Percentiles rank a stretch among this genome's conserved stretches.
phyloP scores from a whole-genome alignment of 2,797 vertebrate species.

The Pseudochirops cupreus region DNA sequence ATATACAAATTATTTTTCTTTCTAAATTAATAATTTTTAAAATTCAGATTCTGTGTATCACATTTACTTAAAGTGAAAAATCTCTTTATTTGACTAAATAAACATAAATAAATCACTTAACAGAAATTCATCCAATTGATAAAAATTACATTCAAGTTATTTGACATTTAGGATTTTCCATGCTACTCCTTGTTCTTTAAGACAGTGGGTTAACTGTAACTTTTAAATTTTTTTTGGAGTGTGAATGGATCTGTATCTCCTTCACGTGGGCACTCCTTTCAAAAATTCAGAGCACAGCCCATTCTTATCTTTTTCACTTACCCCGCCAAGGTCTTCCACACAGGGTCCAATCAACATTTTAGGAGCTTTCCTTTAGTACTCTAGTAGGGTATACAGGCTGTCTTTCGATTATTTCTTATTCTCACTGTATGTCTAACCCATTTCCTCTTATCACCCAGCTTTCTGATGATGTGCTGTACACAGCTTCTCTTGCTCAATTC shows the following conservation, averaged over 20 bases:
- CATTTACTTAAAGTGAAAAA: slow-evolving; percentile 36
- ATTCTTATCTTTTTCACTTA: background rate
- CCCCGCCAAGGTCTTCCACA: background rate
- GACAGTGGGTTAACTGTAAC: background rate
- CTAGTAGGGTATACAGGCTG: background rate
- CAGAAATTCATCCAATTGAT: slow-evolving; percentile 5
- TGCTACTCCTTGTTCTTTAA: background rate
- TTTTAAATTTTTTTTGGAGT: background rate
- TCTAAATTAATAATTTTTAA: slow-evolving; percentile 24
- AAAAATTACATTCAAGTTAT: slow-evolving; percentile 32
- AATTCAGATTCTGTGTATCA: slow-evolving; percentile 26
- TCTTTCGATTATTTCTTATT: background rate
- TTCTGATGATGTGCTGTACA: background rate
- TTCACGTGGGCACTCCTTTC: background rate
- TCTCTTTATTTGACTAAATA: slow-evolving; percentile 32
- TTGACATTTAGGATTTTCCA: slow-evolving; percentile 39
- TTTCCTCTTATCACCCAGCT: background rate
- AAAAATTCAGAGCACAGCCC: background rate
- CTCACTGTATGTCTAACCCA: background rate
- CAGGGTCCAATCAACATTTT: background rate
- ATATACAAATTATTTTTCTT: background rate
- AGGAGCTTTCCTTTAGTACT: background rate
- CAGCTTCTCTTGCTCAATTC: background rate
- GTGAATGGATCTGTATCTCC: background rate
- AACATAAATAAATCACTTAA: background rate